Evolutionary conservation across 1,140 invertebrate genomes (phyloP).

Genomic region (Triops cancriformis): DNA sequence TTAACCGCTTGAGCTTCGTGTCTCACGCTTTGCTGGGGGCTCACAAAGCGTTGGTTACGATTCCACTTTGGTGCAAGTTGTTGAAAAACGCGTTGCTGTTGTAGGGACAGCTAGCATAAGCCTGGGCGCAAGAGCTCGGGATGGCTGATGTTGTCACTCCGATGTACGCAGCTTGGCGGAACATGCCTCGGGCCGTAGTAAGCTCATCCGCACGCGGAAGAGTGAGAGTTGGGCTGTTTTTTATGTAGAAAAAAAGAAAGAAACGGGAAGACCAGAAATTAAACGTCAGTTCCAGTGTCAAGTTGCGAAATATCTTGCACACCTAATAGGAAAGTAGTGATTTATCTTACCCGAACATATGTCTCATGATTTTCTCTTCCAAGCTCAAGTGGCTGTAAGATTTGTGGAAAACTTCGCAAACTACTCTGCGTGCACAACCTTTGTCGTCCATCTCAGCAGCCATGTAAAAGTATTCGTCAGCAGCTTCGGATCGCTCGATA

Average conservation of each 20-base stretch:
- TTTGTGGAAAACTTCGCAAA: conserved; percentile 10
- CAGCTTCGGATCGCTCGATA: not conserved
- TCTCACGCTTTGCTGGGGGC: not conserved
- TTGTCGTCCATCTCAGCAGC: not conserved
- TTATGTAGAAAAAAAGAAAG: not conserved
- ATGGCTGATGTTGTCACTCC: not conserved
- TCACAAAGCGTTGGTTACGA: not conserved
- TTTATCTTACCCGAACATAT: not conserved
- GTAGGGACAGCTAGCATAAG: not conserved
- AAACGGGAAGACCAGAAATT: not conserved
- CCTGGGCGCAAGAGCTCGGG: not conserved
- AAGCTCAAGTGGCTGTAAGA: not conserved
- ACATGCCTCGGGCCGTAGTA: not conserved
- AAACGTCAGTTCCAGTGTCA: not conserved
- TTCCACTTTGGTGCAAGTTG: not conserved
- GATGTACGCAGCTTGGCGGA: not conserved
- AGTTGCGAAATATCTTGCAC: not conserved
- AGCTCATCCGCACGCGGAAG: conserved; percentile 7
- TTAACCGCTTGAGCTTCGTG: not conserved
- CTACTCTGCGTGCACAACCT: not conserved
- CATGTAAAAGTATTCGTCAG: not conserved
- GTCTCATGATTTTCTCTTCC: conserved; percentile 5
- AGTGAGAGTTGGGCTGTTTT: not conserved
- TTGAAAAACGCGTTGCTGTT: not conserved
- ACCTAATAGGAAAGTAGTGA: not conserved